phyloP scores from a whole-genome alignment of 2,113 vertebrate species.

The Brienomyrus longianalis region DNA sequence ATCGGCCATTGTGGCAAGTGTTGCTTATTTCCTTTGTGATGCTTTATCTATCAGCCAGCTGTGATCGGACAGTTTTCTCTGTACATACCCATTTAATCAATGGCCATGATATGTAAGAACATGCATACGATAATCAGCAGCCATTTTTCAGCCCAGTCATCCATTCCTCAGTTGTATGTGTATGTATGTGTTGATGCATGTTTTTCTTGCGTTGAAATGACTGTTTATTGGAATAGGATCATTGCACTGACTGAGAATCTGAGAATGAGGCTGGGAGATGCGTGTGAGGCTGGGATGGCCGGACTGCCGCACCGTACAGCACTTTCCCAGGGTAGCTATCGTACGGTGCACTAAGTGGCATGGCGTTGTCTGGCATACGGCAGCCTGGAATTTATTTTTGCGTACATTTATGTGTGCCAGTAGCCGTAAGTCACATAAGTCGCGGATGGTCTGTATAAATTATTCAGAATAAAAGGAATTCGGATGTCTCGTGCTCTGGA shows the following conservation, averaged over 20 bases:
- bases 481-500: background rate
- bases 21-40: background rate
- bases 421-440: background rate
- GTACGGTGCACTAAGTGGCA: background rate
- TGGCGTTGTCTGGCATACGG: background rate
- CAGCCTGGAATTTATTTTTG: background rate
- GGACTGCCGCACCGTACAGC: no score
- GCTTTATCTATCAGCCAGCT: background rate
- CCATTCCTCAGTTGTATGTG: background rate
- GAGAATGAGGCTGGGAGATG: no score
- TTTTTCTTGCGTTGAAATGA: background rate
- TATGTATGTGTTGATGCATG: background rate
- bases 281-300: no score
- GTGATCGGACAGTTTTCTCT: background rate
- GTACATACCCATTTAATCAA: background rate
- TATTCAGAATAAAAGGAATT: background rate
- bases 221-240: background rate
- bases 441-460: background rate
- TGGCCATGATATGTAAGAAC: background rate
- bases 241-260: background rate
- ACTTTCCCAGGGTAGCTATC: background rate
- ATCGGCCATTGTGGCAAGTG: background rate
- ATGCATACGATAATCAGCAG: background rate
- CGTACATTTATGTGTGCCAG: background rate
- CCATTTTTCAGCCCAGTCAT: background rate